phyloP scores from a whole-genome alignment of 2,888 invertebrate genomes.

The Drosophila kokeensis region DNA sequence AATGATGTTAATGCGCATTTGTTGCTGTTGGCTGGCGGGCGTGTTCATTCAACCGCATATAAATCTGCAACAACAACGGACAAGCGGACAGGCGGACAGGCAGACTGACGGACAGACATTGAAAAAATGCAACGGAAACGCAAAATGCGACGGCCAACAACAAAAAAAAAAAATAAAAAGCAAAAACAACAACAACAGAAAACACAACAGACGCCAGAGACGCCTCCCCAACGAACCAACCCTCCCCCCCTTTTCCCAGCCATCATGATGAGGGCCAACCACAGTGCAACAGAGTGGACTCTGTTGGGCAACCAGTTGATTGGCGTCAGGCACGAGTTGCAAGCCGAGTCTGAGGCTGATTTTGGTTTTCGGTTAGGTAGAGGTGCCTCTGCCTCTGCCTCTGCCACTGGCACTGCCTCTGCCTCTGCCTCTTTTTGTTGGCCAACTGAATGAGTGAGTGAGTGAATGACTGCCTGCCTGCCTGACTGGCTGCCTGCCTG shows the following conservation, averaged over 20 bases:
- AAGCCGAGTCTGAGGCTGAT: conserved; percentile 24
- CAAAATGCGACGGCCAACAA: conserved; percentile 61
- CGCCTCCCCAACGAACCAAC: background rate
- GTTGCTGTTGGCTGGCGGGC: conserved; percentile 67
- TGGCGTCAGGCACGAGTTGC: conserved; percentile 67
- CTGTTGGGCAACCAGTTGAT: conserved; percentile 74
- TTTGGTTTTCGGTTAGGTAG: conserved; percentile 14
- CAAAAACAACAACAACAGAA: conserved; percentile 10
- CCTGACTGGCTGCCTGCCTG: conserved; percentile 30
- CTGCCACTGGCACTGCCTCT: background rate
- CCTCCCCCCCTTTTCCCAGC: background rate
- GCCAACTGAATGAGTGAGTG: conserved; percentile 36
- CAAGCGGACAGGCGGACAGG: background rate
- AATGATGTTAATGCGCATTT: conserved; percentile 50
- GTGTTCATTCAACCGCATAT: conserved; percentile 83
- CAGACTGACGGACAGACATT: conserved; percentile 9
- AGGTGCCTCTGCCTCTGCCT: conserved; percentile 23
- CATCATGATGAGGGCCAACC: conserved; percentile 7
- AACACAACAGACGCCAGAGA: conserved; percentile 8
- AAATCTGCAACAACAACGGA: conserved; percentile 71
- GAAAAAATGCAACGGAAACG: conserved; percentile 74
- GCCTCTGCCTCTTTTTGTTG: conserved; percentile 45
- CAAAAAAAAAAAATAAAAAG: conserved; percentile 32
- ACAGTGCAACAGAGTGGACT: conserved; percentile 29
- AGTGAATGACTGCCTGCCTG: conserved; percentile 15